Evolutionary conservation across 2,113 vertebrate species (phyloP).

Genomic region (Anolis sagrei): DNA sequence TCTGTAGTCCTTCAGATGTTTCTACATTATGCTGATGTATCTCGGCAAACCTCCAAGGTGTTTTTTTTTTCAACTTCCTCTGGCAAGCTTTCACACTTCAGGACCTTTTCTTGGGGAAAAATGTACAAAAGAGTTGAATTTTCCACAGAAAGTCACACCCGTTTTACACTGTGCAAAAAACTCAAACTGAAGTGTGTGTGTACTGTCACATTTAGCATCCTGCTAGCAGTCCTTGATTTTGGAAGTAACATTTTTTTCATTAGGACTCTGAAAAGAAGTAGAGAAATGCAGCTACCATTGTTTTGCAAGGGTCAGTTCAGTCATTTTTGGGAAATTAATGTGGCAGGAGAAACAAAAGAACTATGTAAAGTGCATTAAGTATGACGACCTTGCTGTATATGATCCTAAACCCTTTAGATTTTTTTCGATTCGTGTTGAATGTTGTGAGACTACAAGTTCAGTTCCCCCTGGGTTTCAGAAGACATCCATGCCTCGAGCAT

Average conservation of each 20-base stretch:
- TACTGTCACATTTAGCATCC: not conserved
- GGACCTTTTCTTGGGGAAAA: too few relatives aligned
- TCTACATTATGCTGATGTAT: too few relatives aligned
- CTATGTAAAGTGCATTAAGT: conserved; percentile 25
- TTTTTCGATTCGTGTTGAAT: conserved; percentile 42
- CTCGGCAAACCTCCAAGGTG: too few relatives aligned
- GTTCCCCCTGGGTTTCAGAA: conserved; percentile 48
- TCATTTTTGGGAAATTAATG: too few relatives aligned
- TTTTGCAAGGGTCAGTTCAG: not conserved
- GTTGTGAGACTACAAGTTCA: conserved; percentile 50
- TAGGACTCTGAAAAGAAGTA: not conserved
- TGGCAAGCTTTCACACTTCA: too few relatives aligned
- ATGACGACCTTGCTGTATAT: conserved; percentile 48
- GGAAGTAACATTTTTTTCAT: conserved; percentile 2
- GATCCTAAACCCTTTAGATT: conserved; percentile 35
- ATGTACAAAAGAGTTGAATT: too few relatives aligned
- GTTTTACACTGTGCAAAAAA: too few relatives aligned
- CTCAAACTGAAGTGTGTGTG: not conserved
- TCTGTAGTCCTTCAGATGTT: too few relatives aligned
- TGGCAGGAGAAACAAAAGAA: not conserved
- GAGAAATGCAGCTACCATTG: conserved; percentile 7
- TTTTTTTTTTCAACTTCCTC: too few relatives aligned
- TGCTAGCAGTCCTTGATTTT: not conserved
- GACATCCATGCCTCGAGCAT: conserved; percentile 49
- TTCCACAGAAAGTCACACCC: too few relatives aligned